A percentile compares a stretch with the other conserved stretches of the same genome.
These are phyloP conservation scores for Drosophila tanythrix DNA, from an alignment of 2,888 invertebrate genomes.

Conservation along the genomic window DNA sequence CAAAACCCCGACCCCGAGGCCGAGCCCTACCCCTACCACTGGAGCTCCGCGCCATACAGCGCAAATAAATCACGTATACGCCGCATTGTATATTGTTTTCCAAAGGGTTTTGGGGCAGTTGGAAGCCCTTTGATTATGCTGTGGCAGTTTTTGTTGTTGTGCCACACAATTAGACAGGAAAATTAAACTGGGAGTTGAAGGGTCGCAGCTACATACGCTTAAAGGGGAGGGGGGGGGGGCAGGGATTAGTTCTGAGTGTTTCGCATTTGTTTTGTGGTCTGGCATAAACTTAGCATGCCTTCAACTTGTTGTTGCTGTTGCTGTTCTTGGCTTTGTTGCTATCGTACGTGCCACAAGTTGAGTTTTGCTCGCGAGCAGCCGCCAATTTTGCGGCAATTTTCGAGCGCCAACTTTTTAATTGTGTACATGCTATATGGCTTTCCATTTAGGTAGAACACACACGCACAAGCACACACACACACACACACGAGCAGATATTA, in stretches of 20 bases:
- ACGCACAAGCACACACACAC: neutral
- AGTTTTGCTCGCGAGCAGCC: constrained; percentile 59
- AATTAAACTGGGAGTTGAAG: constrained; percentile 38
- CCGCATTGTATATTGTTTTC: constrained; percentile 31
- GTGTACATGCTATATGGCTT: constrained; percentile 21
- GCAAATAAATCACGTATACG: constrained; percentile 75
- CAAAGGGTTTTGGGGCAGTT: neutral
- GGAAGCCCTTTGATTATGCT: neutral
- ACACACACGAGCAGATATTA: neutral
- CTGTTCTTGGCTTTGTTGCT: constrained; percentile 20
- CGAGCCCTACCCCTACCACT: neutral
- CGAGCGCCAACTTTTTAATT: constrained; percentile 75
- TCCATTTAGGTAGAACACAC: neutral
- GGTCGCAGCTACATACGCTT: neutral
- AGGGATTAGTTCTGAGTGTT: constrained; percentile 5
- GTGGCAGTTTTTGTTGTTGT: constrained; percentile 28
- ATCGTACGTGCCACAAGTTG: constrained; percentile 73
- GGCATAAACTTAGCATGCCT: constrained; percentile 48
- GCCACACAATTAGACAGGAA: constrained; percentile 61
- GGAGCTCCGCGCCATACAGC: neutral
- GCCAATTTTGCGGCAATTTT: constrained; percentile 62
- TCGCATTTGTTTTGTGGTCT: constrained; percentile 21
- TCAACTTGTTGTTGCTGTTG: constrained; percentile 69
- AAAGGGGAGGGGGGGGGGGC: too few species aligned
- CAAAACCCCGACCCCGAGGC: neutral